Evolutionary conservation across 2,113 vertebrate genomes (phyloP).

Genomic region (Rhinichthys klamathensis): DNA sequence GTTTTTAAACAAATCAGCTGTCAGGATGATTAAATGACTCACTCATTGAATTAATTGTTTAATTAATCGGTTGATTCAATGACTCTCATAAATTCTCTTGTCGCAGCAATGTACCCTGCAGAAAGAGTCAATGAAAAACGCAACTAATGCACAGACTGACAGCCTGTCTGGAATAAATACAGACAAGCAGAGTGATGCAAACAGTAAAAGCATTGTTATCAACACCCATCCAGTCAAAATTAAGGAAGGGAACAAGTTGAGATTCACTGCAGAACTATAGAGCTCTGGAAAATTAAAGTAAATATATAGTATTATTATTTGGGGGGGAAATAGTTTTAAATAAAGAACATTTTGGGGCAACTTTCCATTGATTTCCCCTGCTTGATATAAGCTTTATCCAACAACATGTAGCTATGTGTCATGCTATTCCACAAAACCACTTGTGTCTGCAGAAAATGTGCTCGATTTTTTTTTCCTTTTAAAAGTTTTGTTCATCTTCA

Average conservation of each 20-base stretch:
- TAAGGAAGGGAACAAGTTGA: neutral
- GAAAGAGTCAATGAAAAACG: neutral
- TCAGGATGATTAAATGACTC: neutral
- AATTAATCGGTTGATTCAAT: neutral
- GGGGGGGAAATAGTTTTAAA: neutral
- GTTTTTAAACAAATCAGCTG: neutral
- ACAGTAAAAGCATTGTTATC: neutral
- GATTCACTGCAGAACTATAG: neutral
- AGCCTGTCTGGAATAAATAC: neutral
- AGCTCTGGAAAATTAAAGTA: neutral
- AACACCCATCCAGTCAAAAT: neutral
- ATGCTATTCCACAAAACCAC: slow-evolving; percentile 2
- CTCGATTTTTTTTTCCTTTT: neutral
- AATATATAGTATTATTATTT: neutral
- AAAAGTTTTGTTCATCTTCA: slow-evolving; percentile 25
- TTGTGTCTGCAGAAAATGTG: slow-evolving; percentile 21
- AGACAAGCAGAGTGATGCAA: neutral
- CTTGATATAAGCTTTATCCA: neutral
- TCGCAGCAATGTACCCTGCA: neutral
- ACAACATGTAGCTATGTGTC: neutral
- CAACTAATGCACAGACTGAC: neutral
- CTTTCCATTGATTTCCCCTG: neutral
- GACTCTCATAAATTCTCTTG: neutral
- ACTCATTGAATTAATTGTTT: neutral
- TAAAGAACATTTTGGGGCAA: neutral